Conservation (phyloP, 2,888 invertebrate genomes). For the Tetranychus truncatus region DNA sequence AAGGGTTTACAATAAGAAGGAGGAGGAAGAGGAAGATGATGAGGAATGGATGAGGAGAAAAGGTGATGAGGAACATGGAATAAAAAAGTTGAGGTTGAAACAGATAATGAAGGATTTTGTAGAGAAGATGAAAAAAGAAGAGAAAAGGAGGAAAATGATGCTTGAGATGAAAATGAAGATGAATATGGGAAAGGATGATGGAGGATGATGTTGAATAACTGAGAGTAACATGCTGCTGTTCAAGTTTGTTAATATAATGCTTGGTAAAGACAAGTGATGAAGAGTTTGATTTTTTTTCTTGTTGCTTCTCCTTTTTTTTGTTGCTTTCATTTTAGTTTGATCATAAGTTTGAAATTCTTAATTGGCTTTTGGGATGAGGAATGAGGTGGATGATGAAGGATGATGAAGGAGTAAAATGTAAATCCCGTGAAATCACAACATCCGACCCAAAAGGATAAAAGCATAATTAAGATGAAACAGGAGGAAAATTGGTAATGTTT, state of each 20-base stretch:
- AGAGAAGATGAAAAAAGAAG: neutral
- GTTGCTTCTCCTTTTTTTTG: too few species aligned
- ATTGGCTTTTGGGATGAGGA: neutral
- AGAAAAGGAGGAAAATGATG: neutral
- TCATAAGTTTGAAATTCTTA: neutral
- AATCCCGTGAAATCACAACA: neutral
- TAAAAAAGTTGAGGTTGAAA: neutral
- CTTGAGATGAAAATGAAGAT: neutral
- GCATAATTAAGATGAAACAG: neutral
- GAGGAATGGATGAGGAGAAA: neutral
- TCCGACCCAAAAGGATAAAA: neutral
- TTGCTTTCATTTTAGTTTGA: neutral
- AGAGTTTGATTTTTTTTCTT: neutral
- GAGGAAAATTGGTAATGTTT: neutral
- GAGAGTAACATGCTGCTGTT: too few species aligned
- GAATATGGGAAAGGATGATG: neutral
- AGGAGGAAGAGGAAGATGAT: neutral
- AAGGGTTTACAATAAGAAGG: neutral
- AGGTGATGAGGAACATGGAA: neutral
- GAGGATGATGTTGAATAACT: too few species aligned
- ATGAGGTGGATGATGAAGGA: neutral
- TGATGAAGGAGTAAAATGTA: neutral
- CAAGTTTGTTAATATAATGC: too few species aligned
- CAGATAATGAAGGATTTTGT: neutral
- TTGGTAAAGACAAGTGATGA: neutral